A percentile compares a stretch with the other conserved stretches of the same genome.
These are phyloP conservation scores for Esox niger DNA, from an alignment of 2,113 vertebrate genomes.

Conservation along the genomic window DNA sequence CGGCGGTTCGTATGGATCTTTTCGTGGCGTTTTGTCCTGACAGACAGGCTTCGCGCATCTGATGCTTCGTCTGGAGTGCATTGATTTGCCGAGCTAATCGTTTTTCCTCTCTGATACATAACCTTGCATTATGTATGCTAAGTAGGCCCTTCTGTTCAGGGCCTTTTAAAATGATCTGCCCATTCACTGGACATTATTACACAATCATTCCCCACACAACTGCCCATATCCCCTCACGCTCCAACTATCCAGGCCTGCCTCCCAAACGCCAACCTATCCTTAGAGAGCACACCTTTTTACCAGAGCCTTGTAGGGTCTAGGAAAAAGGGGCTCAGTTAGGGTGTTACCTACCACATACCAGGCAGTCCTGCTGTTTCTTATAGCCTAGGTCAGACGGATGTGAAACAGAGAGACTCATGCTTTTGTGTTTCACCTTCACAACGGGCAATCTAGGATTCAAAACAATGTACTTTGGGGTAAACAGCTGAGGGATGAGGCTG, in stretches of 20 bases:
- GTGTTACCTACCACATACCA: not conserved
- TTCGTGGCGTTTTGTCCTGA: constrained; percentile 14
- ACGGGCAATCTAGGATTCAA: too few species aligned
- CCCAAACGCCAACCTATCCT: not conserved
- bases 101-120: constrained; percentile 67
- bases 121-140: constrained; percentile 75
- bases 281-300: too few species aligned
- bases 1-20: not conserved
- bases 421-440: not conserved
- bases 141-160: constrained; percentile 57
- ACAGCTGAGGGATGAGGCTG: too few species aligned
- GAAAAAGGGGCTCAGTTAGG: too few species aligned
- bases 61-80: constrained; percentile 48
- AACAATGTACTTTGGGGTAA: too few species aligned
- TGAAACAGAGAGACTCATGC: not conserved
- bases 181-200: constrained; percentile 49
- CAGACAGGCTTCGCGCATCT: constrained; percentile 16
- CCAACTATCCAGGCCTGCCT: not conserved
- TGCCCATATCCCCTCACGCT: not conserved
- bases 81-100: constrained; percentile 61
- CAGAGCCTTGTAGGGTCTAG: too few species aligned
- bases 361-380: not conserved
- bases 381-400: not conserved
- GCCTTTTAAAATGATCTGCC: constrained; percentile 55
- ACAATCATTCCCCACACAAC: constrained; percentile 36